These are phyloP conservation scores for Rhabditophanes sp. DNA, from an alignment of 2,888 invertebrate species.

Conservation along the genomic window DNA sequence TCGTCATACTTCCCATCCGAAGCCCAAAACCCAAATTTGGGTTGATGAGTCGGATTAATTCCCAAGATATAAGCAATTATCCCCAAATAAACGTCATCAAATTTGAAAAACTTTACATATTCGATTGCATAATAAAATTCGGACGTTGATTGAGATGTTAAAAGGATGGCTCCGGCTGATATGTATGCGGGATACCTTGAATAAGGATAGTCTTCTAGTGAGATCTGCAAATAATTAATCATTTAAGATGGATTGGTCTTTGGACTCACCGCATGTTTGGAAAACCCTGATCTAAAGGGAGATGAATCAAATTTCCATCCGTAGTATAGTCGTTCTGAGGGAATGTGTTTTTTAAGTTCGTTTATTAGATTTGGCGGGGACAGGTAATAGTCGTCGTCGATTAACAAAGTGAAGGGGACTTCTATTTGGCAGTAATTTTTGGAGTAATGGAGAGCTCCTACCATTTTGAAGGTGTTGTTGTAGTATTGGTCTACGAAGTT, in stretches of 20 bases:
- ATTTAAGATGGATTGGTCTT: not conserved
- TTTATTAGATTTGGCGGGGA: conserved; percentile 19
- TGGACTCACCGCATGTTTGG: conserved; percentile 23
- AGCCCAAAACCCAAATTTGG: no score
- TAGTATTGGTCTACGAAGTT: conserved; percentile 23
- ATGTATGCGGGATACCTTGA: conserved; percentile 38
- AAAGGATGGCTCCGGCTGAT: conserved; percentile 33
- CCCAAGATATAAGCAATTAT: conserved; percentile 14
- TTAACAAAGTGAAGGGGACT: conserved; percentile 24
- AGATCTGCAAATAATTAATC: conserved; percentile 15
- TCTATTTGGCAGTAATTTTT: conserved; percentile 4
- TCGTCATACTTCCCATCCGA: no score
- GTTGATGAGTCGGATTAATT: conserved; percentile 4
- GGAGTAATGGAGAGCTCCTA: not conserved
- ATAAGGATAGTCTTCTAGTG: conserved; percentile 32
- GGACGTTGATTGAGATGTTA: conserved; percentile 15
- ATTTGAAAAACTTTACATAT: conserved; percentile 19
- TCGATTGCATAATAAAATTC: conserved; percentile 20
- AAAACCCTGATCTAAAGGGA: conserved; percentile 28
- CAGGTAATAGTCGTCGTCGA: conserved; percentile 40
- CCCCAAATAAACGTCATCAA: conserved; percentile 39
- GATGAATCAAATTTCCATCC: conserved; percentile 31
- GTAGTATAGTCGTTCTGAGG: conserved; percentile 18
- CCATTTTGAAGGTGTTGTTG: conserved; percentile 32
- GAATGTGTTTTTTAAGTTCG: conserved; percentile 9